Evolutionary conservation across 2,113 vertebrate species (phyloP), one percentile per base, ranked within the genome.

Genomic region (Gila orcuttii): DNA sequence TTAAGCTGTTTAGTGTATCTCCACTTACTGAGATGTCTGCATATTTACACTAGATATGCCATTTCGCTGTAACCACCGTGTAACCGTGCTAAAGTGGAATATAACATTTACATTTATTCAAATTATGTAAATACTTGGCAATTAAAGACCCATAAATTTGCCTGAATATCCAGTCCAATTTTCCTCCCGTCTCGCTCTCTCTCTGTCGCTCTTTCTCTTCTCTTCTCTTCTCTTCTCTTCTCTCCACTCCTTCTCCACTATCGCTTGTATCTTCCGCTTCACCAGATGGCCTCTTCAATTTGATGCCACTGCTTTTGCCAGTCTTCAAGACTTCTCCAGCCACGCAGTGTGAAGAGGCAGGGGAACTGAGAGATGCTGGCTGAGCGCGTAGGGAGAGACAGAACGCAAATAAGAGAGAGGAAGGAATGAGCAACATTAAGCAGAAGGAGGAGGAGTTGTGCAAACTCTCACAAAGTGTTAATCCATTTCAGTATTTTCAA

Each of bases 261-360:
- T 36, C 8, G 25, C 19, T n/a, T 83, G 31, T 55, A 25, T 87
- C 89, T 93, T 90, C 89, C 57, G 90, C 90, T 89, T 89, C 90
- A 90, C 81, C 93, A 94, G 93, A 93, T 94, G 93, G 92, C 88
- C 90, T 92, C 93, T 93, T 92, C 92, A 92, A 94, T 92, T 92
- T 91, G 90, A 91, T 87, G 90, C 85, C 55, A 57, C 88, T 87
- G 89, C 91, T 86, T 90, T 87, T 93, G 90, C 91, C 93, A 93
- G 87, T 89, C 87, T 91, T 90, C 91, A 89, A 82, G 90, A 92
- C 93, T 92, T 90, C 90, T 93, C 90, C 90, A 87, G 92, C 87
- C 87, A 92, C 85, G 89, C 87, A 85, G 91, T 90, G 91, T 86
- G 88, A 91, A 93, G 90, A 91, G 81, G 88, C 89, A 88, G 87